Base-by-base conservation (phyloP, 2,888 invertebrate species). In the Griposia aprilina region DNA sequence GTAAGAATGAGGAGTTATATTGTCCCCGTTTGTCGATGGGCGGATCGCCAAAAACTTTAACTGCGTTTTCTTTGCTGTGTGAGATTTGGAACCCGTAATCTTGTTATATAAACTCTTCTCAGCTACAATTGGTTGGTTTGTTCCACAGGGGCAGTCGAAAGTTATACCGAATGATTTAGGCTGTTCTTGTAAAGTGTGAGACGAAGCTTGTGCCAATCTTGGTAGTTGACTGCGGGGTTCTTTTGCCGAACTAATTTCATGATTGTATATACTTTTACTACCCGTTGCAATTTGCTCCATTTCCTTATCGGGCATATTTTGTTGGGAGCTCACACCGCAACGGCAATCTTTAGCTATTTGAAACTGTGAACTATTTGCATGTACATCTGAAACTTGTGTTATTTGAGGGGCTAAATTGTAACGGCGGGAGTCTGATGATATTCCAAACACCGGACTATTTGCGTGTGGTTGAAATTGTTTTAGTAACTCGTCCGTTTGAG, bases 261-360 rank as follows among this genome's bases (percentile, higher is more conserved):
- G n/a, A 74, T 7, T 73, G n/a, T 68, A 10, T 48, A 7, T 45
- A 6, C 48, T 72, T 72, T 36, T 63, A 63, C 41, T 68, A 57
- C 59, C 20, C 48, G 11, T 30, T 17, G 45, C 72, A 62, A 5
- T 71, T 73, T 65, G 45, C 11, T 45, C 4, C 30, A n/a, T 30
- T 57, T 74, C 15, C 11, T 36, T 48, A 48, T 57, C 48, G 20
- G 48, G 30, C 7, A n/a, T 23, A 57, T 55, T 63, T 48, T 57
- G 55, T 57, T n/a, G 41, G 41, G 41, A 5, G 7, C 6, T 41
- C 5, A 41, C 41, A 41, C 5, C 41, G 5, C 41, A 41, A 41
- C 41, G 41, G 41, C 5, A 41, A 20, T 48, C 30, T 30, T 15
- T 6, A 26, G 75, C 26, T 15, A n/a, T 57, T 59, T 45, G 30